A percentile compares a stretch with the other conserved stretches of the same genome.
phyloP scores from a whole-genome alignment of 2,888 invertebrate genomes.

The Graphium colonna region DNA sequence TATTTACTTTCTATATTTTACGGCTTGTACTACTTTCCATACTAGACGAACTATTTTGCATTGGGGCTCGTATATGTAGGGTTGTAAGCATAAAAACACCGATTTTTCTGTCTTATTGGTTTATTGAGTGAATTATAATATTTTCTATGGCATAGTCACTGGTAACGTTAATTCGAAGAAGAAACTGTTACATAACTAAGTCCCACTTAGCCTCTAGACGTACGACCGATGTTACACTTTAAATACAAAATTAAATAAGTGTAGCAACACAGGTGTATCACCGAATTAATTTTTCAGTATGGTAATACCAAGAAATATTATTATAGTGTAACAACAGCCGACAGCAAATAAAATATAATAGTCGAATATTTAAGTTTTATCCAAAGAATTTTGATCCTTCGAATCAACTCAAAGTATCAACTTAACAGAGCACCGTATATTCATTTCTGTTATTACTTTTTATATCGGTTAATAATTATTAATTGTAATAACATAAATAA shows the following conservation, averaged over 20 bases:
- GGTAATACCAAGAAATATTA: no score
- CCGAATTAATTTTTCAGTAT: no score
- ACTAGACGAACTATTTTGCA: no score
- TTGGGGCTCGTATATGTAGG: no score
- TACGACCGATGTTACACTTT: slow-evolving; percentile 22
- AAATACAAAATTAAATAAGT: not conserved
- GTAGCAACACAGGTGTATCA: no score
- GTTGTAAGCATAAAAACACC: not conserved
- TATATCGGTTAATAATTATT: not conserved
- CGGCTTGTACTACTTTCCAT: no score
- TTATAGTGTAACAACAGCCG: slow-evolving; percentile 9
- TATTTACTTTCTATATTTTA: no score
- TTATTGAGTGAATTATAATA: slow-evolving; percentile 73
- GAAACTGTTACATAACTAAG: slow-evolving; percentile 42
- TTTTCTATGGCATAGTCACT: slow-evolving; percentile 77
- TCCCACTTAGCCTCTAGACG: slow-evolving; percentile 58
- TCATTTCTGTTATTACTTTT: not conserved
- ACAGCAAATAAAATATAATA: slow-evolving; percentile 3
- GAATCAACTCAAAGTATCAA: slow-evolving; percentile 13
- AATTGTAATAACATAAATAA: slow-evolving; percentile 4
- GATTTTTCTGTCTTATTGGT: slow-evolving; percentile 43
- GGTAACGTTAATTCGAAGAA: slow-evolving; percentile 66
- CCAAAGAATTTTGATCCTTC: slow-evolving; percentile 8
- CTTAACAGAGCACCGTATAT: not conserved
- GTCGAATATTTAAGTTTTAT: slow-evolving; percentile 9